Conservation (phyloP, 2,113 vertebrate species). For the Girardinichthys multiradiatus region DNA sequence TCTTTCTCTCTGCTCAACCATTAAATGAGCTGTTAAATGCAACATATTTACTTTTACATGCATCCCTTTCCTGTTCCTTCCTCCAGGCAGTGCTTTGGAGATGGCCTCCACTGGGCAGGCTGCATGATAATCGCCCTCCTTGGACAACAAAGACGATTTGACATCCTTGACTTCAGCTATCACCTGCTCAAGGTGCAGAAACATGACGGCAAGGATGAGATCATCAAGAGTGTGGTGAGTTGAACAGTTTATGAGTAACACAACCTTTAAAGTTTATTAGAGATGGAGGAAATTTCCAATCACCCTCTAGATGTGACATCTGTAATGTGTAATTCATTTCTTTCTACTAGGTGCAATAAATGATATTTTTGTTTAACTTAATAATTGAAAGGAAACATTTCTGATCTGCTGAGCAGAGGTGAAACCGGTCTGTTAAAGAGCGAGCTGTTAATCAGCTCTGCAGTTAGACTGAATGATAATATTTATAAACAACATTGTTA, state of each 20-base stretch:
- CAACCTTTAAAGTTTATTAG: background rate
- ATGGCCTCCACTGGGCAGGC: constrained; percentile 97
- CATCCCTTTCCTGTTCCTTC: background rate
- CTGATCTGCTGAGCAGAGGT: no score
- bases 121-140: constrained; percentile 96
- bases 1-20: background rate
- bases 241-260: background rate
- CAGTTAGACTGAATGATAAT: no score
- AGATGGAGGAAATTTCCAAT: no score
- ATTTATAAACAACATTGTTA: no score
- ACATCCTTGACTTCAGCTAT: constrained; percentile 99
- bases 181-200: constrained; percentile 97
- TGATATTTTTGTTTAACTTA: no score
- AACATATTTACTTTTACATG: background rate
- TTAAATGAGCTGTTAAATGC: background rate
- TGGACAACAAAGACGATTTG: constrained; percentile 95
- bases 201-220: constrained; percentile 97
- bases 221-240: constrained; percentile 98
- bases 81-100: constrained; percentile 95
- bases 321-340: no score
- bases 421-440: no score
- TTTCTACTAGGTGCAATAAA: no score
- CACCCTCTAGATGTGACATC: no score
- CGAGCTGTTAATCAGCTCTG: no score
- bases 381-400: no score